A percentile compares a stretch with the other conserved stretches of the same genome.
Evolutionary conservation across 2,888 invertebrate genomes (phyloP).

Genomic region (Copidosoma aretas): DNA sequence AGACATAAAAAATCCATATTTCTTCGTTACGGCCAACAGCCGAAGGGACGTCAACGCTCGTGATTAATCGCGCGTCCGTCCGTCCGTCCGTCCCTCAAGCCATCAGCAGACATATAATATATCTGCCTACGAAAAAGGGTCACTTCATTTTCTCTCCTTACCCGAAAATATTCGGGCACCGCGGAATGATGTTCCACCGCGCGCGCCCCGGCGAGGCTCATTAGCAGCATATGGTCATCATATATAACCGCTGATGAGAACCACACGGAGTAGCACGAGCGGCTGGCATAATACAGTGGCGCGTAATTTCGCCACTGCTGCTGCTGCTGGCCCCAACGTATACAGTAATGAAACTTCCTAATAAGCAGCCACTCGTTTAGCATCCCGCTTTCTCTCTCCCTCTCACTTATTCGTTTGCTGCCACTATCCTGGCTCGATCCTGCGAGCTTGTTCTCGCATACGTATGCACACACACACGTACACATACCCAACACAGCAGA

Average conservation of each 20-base stretch:
- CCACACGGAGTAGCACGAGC: slow-evolving; percentile 18
- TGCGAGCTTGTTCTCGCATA: slow-evolving; percentile 30
- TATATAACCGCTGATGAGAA: too few species aligned
- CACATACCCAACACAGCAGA: background rate
- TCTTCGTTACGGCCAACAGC: slow-evolving; percentile 21
- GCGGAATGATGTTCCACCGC: slow-evolving; percentile 17
- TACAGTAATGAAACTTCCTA: slow-evolving; percentile 55
- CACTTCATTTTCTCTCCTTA: background rate
- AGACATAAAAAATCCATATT: slow-evolving; percentile 26
- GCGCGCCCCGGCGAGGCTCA: background rate
- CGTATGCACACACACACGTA: slow-evolving; percentile 36
- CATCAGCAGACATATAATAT: background rate
- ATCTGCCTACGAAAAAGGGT: background rate
- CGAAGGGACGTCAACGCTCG: slow-evolving; percentile 12
- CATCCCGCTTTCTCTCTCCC: slow-evolving; percentile 47
- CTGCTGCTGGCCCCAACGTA: slow-evolving; percentile 13
- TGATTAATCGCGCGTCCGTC: slow-evolving; percentile 20
- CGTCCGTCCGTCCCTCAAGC: slow-evolving; percentile 1
- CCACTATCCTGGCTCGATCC: slow-evolving; percentile 23
- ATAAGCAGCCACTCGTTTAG: slow-evolving; percentile 54
- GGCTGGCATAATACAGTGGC: background rate
- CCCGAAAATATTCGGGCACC: slow-evolving; percentile 21
- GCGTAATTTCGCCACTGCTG: background rate
- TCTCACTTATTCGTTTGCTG: slow-evolving; percentile 38
- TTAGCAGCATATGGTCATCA: slow-evolving; percentile 9